These are phyloP conservation scores for Tapirus terrestris DNA, from an alignment of 2,113 vertebrate genomes.

Conservation along the genomic window DNA sequence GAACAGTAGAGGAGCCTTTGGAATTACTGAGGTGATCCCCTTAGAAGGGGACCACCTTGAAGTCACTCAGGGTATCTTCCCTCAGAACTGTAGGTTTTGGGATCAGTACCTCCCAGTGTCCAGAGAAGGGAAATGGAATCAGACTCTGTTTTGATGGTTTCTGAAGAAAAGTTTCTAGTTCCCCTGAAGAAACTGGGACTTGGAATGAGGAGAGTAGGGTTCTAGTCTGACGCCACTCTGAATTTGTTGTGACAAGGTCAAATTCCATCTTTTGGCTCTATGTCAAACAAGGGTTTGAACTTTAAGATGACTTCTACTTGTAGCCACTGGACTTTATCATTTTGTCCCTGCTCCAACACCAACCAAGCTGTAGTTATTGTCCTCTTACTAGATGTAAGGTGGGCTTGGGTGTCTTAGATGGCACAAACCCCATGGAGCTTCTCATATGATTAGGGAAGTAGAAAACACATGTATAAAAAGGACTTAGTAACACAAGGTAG, in stretches of 20 bases:
- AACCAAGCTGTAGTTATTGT: background rate
- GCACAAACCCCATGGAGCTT: background rate
- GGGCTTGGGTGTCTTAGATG: background rate
- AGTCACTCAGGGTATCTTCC: background rate
- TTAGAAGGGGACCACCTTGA: background rate
- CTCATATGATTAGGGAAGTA: background rate
- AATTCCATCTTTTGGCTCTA: conserved; percentile 11
- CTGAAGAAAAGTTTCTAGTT: background rate
- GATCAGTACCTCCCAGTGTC: background rate
- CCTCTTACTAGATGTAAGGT: background rate
- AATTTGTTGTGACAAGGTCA: conserved; percentile 30
- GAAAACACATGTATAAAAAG: background rate
- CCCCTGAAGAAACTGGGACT: background rate
- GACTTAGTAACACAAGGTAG: background rate
- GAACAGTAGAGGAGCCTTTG: background rate
- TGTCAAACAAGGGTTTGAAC: conserved; percentile 38
- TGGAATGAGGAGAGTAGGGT: background rate
- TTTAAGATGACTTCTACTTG: conserved; percentile 18
- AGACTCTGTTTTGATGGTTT: background rate
- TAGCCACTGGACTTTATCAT: background rate
- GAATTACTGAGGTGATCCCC: background rate
- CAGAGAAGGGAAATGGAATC: background rate
- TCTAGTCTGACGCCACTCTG: background rate
- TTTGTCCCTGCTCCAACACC: background rate
- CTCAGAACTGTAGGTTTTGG: background rate